Base-by-base conservation (phyloP, 92 coral and sea anemone species). In the Virgularia gustaviana region DNA sequence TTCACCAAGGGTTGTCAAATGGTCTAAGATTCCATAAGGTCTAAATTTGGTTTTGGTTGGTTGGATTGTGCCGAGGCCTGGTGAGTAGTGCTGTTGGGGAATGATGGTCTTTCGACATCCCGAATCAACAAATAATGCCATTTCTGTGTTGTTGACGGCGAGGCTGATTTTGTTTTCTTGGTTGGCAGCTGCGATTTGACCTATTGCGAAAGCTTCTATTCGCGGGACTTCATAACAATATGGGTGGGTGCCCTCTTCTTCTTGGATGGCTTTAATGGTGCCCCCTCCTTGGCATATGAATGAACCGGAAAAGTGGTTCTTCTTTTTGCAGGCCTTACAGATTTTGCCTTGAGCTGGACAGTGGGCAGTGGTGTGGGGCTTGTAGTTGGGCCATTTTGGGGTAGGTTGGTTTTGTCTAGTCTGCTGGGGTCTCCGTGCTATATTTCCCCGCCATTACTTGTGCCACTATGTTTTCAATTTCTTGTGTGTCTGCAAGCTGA, bases 391-490 rank as follows among this genome's bases (percentile, higher is more conserved):
- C 29, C 23, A 53, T 16, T 1, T 29, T 53, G 29, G 4, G 27
- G 60, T 29, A 6, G 9, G n/a, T 71, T 0, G 13, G 16, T 53
- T 56, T 56, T 53, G 32, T 0, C n/a, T 36, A 15, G 77, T 49
- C 22, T 4, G 23, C 42, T 37, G 16, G 36, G 65, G 19, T 9
- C 41, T 30, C 34, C 7, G 28, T 32, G 7, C 32, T 23, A 44
- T 71, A n/a, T 55, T 71, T 54, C 6, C 65, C 49, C 3, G 65
- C 77, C 64, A 54, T 10, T 0, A 71, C 77, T 15, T 52, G 53
- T 54, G 77, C 62, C 13, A 71, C 67, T 5, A 51, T 72, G 63
- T 53, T 10, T 24, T 52, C 63, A 7, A 53, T 63, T 36, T 43
- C 76, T 30, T 55, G 54, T 4, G 7, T 47, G n/a, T 47, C n/a